Evolutionary conservation across 64 coral and sea anemone genomes (phyloP), one percentile per base, ranked within the genome.

Genomic region (Porites lutea): DNA sequence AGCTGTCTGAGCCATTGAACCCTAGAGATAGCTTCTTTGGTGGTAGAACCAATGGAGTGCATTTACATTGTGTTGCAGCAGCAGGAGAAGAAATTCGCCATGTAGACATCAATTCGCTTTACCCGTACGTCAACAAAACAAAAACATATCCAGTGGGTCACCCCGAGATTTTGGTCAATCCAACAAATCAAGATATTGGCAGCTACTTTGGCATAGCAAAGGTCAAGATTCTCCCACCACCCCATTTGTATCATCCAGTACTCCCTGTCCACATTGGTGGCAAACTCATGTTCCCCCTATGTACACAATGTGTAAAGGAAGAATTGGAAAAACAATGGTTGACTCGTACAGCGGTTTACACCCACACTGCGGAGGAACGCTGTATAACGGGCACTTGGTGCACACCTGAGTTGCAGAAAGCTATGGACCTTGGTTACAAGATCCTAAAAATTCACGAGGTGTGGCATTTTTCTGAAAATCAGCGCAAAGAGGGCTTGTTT

Each of bases 401-500:
- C 59, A 59, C 54, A 3, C 59, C 52, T 0, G 80, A 83, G 47
- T 5, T 83, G 14, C 8, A 0, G 4, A 49, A 86, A 53, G 82
- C 82, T 10, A 0, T 86, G 4, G 21, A 68, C 47, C 2, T 66
- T 48, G 82, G 82, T 2, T 86, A 86, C 82, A 12, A 1, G 3
- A 71, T 86, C 21, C 6, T 65, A 7, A 69, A 86, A 15, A 71
- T 68, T 4, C 62, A 86, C 20, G 82, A 86, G 21, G 64, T 86
- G 2, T 86, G 83, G 83, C 83, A 86, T 21, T 85, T 27, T 14
- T 11, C 53, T 11, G 53, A 55, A 55, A 20, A 82, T 16, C 53
- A 54, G 18, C 19, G 79, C 18, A 4, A 15, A 20, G 10, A 50
- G 4, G 45, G 79, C 5, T n/a, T 59, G 4, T 82, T 82, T 54